Base-by-base conservation (phyloP, 1,140 invertebrate species). In the Drosophila bocki region DNA sequence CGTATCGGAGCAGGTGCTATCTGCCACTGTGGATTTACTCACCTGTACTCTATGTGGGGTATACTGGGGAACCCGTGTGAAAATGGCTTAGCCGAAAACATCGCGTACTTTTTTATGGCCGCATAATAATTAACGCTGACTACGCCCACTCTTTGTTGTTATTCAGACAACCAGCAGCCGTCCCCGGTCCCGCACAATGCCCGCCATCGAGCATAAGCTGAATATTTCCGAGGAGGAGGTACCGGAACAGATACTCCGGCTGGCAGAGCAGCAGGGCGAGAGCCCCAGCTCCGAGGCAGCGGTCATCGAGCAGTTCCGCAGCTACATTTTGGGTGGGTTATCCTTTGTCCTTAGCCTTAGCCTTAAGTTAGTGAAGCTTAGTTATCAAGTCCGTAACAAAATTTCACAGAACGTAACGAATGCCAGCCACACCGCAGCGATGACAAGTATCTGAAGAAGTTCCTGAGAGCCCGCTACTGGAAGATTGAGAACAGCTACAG, bases 401-500 rank as follows among this genome's bases (percentile, higher is more conserved):
- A 32, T 42, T 39, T 11, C 48, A 19, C 93, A 96, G 96, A 96
- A 82, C 94, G 94, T 56, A 96, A 96, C 22, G 96, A 97, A 81
- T 96, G 96, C 77, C 94, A 94, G 35, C 96, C 96, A 1, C 95
- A 96, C 69, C 93, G 96, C 37, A 96, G 95, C 93, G 97, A 98
- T 91, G 97, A 98, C 87, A 95, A 95, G 7, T 98, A 97, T 93
- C 93, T 99, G 29, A 93, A 97, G 15, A 94, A 96, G 84, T 98
- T 98, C 93, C 93, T 99, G 33, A 94, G 97, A 74, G 96, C 97
- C 0, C 94, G 97, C 72, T 96, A 96, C 91, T 98, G 97, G 92
- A 95, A 97, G 87, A 94, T 97, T 3, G 95, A 96, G 91, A 94
- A 95, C 74, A 96, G 97, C 1, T 96, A 98, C 92, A 95, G 95